Evolutionary conservation across 2,888 invertebrate genomes (phyloP), one percentile per base, ranked within the genome.

Genomic region (Desoria tigrina): DNA sequence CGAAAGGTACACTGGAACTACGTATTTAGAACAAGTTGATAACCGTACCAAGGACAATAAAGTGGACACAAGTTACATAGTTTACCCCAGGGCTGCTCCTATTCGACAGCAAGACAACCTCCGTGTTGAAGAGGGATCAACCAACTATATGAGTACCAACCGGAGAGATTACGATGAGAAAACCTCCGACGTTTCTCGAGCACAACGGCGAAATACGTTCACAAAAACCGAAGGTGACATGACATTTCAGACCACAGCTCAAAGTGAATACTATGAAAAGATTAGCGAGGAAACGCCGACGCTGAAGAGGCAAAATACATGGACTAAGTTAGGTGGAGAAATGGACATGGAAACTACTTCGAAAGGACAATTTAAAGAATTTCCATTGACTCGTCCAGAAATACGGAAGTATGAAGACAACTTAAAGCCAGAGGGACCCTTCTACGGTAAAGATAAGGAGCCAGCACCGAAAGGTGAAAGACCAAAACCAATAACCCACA

Each of bases 301-400:
- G 77, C 84, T 86, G 65, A 85, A 88, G 55, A 83, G 90, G 74
- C 84, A 89, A 61, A 88, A 89, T 77, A 90, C 90, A 1, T 90
- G 86, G 84, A 90, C 90, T 0, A 90, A 90, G 28, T 71, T 73
- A 42, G 74, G 74, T 24, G 76, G 76, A 11, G 74, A 74, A 27
- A 74, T 76, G 74, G 61, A 69, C 39, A 39, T 73, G 26, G 61
- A 68, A 50, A 74, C 76, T 0, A 74, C 73, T 7, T 49, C 59
- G 2, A 57, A 63, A 27, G 65, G 61, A 1, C 66, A 72, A 50
- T 74, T 63, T 37, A 68, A 63, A 51, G 71, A 69, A 42, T 62
- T 59, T 51, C 66, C 72, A 57, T 62, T 72, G 23, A 69, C 68
- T 18, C 65, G 75, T 27, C 72, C 67, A 55, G 76, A 75, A 16